Conservation (phyloP, 30 jellyfish, hydroid and myxozoan species). For the Phacellophora camtschatica region DNA sequence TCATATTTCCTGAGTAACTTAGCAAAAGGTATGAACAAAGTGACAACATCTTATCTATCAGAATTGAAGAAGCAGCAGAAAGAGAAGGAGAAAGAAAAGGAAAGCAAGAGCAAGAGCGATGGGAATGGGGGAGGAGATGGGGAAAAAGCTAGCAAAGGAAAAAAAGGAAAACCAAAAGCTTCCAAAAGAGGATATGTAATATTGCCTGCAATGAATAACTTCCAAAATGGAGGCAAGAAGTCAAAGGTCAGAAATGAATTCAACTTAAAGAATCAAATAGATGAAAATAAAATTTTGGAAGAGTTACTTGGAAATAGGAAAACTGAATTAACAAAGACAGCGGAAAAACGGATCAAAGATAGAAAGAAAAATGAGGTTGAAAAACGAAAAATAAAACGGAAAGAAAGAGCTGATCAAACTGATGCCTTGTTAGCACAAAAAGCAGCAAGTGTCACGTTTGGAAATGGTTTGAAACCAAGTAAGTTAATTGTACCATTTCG, state of each 20-base stretch:
- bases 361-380: slow-evolving; percentile 38
- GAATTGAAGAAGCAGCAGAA: slow-evolving; percentile 66
- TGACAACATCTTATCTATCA: slow-evolving; percentile 68
- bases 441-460: slow-evolving; percentile 76
- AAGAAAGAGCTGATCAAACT: slow-evolving; percentile 57
- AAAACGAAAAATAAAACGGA: slow-evolving; percentile 24
- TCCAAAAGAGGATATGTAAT: slow-evolving; percentile 58
- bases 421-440: slow-evolving; percentile 74
- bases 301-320: slow-evolving; percentile 33
- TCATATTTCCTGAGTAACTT: slow-evolving; percentile 70
- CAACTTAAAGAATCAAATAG: not conserved
- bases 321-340: slow-evolving; percentile 2
- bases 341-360: not conserved
- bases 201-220: not conserved
- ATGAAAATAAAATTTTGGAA: slow-evolving; percentile 11
- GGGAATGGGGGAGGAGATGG: slow-evolving; percentile 40
- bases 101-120: slow-evolving; percentile 23
- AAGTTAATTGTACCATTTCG: slow-evolving; percentile 20
- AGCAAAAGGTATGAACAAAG: slow-evolving; percentile 93
- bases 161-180: slow-evolving; percentile 49
- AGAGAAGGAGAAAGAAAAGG: not conserved
- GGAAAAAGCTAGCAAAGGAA: slow-evolving; percentile 43
- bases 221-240: slow-evolving; percentile 23
- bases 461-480: slow-evolving; percentile 87
- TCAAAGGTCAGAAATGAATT: not conserved